These are phyloP conservation scores for Thysanoteuthis rhombus DNA, from an alignment of 2,888 invertebrate species.

Conservation along the genomic window DNA sequence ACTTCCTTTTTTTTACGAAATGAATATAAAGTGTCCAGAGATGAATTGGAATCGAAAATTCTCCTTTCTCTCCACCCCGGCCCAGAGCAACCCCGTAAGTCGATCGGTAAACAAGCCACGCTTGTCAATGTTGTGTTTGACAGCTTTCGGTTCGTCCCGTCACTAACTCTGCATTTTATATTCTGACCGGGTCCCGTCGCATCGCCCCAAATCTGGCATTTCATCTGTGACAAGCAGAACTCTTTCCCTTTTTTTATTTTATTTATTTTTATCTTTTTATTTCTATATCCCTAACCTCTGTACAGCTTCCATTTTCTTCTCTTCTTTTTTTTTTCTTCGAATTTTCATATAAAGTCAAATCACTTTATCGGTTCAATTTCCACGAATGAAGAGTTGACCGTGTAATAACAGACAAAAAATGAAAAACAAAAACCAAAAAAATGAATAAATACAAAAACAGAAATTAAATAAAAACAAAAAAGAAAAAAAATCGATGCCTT, in stretches of 20 bases:
- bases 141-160: background rate
- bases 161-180: background rate
- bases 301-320: background rate
- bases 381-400: background rate
- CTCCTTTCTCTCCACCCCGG: background rate
- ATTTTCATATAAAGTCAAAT: background rate
- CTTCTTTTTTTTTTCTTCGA: background rate
- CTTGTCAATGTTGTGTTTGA: slow-evolving; percentile 12
- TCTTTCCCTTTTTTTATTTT: background rate
- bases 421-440: too few species aligned
- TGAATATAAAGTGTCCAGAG: background rate
- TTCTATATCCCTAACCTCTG: background rate
- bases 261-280: background rate
- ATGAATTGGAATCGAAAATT: background rate
- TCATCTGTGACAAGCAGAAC: background rate
- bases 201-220: background rate
- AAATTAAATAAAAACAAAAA: background rate
- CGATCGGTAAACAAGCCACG: background rate
- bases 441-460: background rate
- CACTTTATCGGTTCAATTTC: background rate
- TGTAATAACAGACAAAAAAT: background rate
- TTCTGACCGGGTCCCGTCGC: background rate
- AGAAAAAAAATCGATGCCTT: background rate
- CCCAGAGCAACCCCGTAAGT: background rate
- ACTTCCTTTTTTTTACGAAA: too few species aligned